These are phyloP conservation scores for Tachycineta bicolor DNA, from an alignment of 2,113 vertebrate species.

Conservation along the genomic window DNA sequence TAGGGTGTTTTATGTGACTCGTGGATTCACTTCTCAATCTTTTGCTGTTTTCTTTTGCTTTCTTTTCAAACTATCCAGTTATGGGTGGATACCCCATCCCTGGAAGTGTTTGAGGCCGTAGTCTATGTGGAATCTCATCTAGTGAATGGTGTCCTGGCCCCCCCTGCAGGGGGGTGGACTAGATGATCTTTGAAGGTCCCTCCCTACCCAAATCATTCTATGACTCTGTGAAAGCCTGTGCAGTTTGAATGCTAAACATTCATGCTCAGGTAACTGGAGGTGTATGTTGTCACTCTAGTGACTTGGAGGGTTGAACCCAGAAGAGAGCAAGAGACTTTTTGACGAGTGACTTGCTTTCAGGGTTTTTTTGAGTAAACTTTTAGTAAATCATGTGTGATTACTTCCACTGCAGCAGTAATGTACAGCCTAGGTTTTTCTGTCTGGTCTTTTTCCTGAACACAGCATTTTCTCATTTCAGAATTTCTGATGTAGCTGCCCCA, in stretches of 20 bases:
- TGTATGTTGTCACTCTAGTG: not conserved
- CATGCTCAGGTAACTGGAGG: not conserved
- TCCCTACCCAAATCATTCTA: not conserved
- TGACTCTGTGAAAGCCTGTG: not conserved
- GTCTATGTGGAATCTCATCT: not conserved
- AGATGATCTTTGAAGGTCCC: not conserved
- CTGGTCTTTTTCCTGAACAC: not conserved
- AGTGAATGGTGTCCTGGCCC: not conserved
- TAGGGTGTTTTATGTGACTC: not conserved
- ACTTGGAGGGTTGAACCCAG: not conserved
- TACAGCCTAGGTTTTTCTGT: not conserved
- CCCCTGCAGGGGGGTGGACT: accelerated
- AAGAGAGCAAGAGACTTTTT: not conserved
- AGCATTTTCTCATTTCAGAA: not conserved
- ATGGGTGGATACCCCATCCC: not conserved
- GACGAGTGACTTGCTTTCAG: not conserved
- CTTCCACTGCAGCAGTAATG: not conserved
- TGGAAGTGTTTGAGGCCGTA: not conserved
- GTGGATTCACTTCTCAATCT: not conserved
- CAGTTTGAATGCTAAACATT: not conserved
- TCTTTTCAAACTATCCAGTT: not conserved
- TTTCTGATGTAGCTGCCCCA: not conserved
- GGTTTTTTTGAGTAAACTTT: not conserved
- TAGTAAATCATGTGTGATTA: not conserved
- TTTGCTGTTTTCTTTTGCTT: not conserved